A percentile compares a stretch with the other conserved stretches of the same genome.
Conservation (phyloP, 2,888 invertebrate genomes). For the Camponotus fellah region DNA sequence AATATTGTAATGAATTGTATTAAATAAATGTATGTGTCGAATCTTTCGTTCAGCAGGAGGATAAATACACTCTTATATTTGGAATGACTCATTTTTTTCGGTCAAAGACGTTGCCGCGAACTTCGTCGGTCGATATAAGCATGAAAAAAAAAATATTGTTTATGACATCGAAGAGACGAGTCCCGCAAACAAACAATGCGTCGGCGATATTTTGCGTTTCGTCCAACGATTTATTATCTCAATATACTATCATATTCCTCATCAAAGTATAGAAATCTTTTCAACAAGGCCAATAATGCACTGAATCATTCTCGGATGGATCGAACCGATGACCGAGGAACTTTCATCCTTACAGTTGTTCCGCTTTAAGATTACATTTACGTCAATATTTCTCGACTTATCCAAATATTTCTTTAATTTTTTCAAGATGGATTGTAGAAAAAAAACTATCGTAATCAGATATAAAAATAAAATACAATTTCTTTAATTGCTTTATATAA, state of each 20-base stretch:
- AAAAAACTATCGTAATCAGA: background rate
- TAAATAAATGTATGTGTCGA: background rate
- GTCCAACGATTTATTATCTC: background rate
- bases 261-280: background rate
- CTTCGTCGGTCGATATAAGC: conserved; percentile 24
- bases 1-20: too few species aligned
- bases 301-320: conserved; percentile 7
- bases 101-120: conserved; percentile 27
- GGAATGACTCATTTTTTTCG: conserved; percentile 27
- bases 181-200: conserved; percentile 32
- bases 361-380: conserved; percentile 35
- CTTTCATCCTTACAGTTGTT: conserved; percentile 31
- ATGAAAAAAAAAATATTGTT: background rate
- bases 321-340: background rate
- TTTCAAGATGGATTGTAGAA: background rate
- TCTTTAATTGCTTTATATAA: background rate
- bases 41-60: background rate
- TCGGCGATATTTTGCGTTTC: conserved; percentile 19
- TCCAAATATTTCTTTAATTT: background rate
- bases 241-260: background rate
- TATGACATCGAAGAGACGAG: conserved; percentile 23
- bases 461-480: background rate
- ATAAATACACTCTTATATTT: conserved; percentile 26
- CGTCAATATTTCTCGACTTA: background rate
- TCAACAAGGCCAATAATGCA: background rate